Percentiles rank a stretch among this genome's conserved stretches.
Evolutionary conservation across 2,113 vertebrate genomes (phyloP).

Genomic region (Cololabis saira): DNA sequence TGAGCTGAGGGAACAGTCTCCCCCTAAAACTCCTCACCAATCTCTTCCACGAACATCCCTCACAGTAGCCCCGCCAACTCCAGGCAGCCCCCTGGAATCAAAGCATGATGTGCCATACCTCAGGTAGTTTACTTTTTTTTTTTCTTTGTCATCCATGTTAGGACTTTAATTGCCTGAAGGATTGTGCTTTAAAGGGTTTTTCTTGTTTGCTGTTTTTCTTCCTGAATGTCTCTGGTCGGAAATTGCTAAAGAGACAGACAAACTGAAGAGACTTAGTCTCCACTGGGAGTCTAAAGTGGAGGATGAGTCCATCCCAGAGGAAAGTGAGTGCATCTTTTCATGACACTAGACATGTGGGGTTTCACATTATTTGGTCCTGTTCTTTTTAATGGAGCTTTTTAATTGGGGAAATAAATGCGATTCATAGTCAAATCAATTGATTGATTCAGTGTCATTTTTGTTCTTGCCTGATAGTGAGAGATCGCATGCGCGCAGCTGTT

Average conservation of each 20-base stretch:
- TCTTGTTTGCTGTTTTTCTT: no score
- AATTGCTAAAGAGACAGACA: conserved; percentile 83
- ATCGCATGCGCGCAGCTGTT: conserved; percentile 86
- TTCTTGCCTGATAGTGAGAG: conserved; percentile 82
- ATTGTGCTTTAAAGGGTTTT: background rate
- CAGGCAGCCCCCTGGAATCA: conserved; percentile 42
- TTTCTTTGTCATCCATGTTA: background rate
- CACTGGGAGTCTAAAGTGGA: conserved; percentile 87
- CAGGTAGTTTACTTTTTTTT: conserved; percentile 47
- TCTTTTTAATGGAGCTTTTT: background rate
- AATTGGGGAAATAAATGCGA: background rate
- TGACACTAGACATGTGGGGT: background rate
- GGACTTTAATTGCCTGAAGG: accelerated
- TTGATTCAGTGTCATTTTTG: background rate
- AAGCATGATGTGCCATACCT: conserved; percentile 79
- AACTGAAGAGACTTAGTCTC: conserved; percentile 76
- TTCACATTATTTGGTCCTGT: no score
- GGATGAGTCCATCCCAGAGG: conserved; percentile 88
- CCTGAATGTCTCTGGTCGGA: conserved; percentile 72
- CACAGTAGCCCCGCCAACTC: background rate
- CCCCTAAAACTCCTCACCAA: no score
- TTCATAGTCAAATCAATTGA: background rate
- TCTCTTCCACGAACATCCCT: conserved; percentile 10
- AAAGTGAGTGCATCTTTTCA: conserved; percentile 81
- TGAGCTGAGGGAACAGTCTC: conserved; percentile 2